Conservation (phyloP, 1,140 invertebrate species). For the Ceratina calcarata region DNA sequence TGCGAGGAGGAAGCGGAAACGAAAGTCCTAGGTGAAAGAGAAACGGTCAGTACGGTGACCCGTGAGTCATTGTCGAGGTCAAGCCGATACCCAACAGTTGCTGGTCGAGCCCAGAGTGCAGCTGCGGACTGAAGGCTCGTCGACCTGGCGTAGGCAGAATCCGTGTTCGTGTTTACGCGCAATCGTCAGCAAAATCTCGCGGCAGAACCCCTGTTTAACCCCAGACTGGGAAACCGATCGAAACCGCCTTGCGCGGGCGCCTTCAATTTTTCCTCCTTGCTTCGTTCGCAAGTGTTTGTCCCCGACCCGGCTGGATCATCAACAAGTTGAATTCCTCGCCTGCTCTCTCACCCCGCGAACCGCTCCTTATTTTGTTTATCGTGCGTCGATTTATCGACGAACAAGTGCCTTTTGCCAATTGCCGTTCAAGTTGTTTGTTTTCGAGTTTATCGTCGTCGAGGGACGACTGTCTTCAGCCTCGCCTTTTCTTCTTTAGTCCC, state of each 20-base stretch:
- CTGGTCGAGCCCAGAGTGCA: not conserved
- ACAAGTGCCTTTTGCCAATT: not conserved
- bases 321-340: not conserved
- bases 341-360: too few species aligned
- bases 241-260: not conserved
- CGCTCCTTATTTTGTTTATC: not conserved
- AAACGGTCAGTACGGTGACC: slow-evolving; percentile 43
- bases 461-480: not conserved
- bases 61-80: slow-evolving; percentile 49
- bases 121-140: slow-evolving; percentile 4
- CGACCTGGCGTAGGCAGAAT: slow-evolving; percentile 21
- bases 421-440: not conserved
- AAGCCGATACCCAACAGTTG: slow-evolving; percentile 39
- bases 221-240: not conserved
- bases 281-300: not conserved
- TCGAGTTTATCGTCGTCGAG: not conserved
- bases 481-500: too few species aligned
- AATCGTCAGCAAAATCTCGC: slow-evolving; percentile 28
- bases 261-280: not conserved
- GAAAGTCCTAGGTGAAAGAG: slow-evolving; percentile 38
- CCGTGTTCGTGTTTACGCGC: not conserved
- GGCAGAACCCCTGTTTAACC: slow-evolving; percentile 1
- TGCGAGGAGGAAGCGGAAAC: not conserved
- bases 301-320: not conserved
- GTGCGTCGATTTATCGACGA: not conserved